phyloP scores from a whole-genome alignment of 2,113 vertebrate species.

The Xiphorhynchus elegans region DNA sequence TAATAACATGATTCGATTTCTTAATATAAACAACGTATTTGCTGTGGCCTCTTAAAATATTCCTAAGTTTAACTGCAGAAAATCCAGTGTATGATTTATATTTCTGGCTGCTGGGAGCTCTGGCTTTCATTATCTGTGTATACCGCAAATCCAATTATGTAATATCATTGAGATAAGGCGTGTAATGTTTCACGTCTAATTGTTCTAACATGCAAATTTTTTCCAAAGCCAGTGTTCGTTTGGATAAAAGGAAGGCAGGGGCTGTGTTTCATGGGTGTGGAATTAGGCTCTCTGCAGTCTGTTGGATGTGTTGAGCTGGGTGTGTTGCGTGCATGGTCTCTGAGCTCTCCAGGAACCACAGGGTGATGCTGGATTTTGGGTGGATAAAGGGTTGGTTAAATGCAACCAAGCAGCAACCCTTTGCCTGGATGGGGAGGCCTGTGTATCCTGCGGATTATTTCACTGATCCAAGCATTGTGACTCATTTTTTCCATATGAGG shows the following conservation, averaged over 20 bases:
- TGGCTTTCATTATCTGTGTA: slow-evolving; percentile 35
- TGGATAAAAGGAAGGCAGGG: background rate
- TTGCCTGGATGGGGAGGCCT: background rate
- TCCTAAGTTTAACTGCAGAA: slow-evolving; percentile 7
- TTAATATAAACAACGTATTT: slow-evolving; percentile 62
- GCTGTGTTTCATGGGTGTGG: background rate
- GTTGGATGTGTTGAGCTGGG: background rate
- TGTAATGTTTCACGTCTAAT: slow-evolving; percentile 49
- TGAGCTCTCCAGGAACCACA: background rate
- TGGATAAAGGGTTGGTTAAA: background rate
- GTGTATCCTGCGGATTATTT: background rate
- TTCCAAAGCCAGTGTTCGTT: accelerated
- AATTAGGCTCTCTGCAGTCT: background rate
- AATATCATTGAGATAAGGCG: slow-evolving; percentile 25
- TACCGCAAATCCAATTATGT: slow-evolving; percentile 21
- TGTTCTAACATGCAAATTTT: slow-evolving; percentile 58
- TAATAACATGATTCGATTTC: slow-evolving; percentile 64
- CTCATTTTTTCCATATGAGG: background rate
- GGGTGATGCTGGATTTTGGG: background rate
- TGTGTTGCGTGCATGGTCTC: background rate
- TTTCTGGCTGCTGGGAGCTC: slow-evolving; percentile 28
- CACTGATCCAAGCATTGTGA: background rate
- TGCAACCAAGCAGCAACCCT: background rate
- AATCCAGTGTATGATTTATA: slow-evolving; percentile 15
- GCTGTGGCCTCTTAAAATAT: slow-evolving; percentile 49